Base-by-base conservation (phyloP, 2,888 invertebrate genomes). In the Diaperis boleti region DNA sequence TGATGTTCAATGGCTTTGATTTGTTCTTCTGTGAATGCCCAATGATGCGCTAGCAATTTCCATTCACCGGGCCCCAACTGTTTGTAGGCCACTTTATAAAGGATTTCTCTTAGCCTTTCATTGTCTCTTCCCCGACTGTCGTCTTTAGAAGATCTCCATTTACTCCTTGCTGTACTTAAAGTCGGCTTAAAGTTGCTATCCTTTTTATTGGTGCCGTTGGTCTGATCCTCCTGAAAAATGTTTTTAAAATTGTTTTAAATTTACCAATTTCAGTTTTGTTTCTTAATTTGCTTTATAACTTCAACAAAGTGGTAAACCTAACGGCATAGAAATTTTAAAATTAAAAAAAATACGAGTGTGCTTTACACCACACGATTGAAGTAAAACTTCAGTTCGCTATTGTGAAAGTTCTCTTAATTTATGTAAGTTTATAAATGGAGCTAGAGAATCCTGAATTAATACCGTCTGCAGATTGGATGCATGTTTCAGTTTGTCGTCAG, bases 1-100 rank as follows among this genome's bases (percentile, higher is more conserved):
- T 89, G 89, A 74, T 89, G 89, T 75, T 89, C 89, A 65, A 90
- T 88, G 11, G 89, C 88, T 68, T 84, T 83, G 62, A 89, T 87
- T 73, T 89, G 89, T 56, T 88, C 89, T 41, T 87, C 85, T 0
- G 88, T 88, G 76, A 90, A 89, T 20, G 86, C 85, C 89, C 89
- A 89, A 70, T 88, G 85, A 18, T 83, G 80, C 0, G 89, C 89
- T 31, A 90, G 78, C 61, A 84, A 83, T 73, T 88, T 88, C 89
- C 89, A 90, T 73, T 89, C 89, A 1, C 83, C 84, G 0, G 84
- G 83, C 7, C 83, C 83, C 41, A 90, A 78, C 69, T 89, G 87
- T 79, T 85, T 83, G 82, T 88, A 82, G 67, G 88, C 84, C 61
- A 86, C 72, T 69, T 84, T 84, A 80, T 83, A 85, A 5, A 86